Evolutionary conservation across 2,888 invertebrate genomes (phyloP), one percentile per base, ranked within the genome.

Genomic region (Drosophila koepferae): DNA sequence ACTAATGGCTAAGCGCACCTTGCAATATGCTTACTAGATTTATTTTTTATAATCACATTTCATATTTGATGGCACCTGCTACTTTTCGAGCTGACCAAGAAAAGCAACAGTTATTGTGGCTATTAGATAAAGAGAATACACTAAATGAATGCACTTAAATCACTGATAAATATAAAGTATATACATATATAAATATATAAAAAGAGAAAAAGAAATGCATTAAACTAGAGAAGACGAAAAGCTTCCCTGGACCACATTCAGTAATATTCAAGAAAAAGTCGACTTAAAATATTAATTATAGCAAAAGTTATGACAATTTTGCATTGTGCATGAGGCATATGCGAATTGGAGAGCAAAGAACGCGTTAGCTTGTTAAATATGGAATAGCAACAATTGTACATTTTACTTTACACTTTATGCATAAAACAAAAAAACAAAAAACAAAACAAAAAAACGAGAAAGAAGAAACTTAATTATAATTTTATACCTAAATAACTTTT

Each of bases 311-410:
- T 84, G 84, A 81, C 84, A 84, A 85, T 82, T 74, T 68, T 82
- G 78, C 82, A 82, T 77, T 77, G 56, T 46, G 70, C 80, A 79
- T 73, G 81, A 62, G 81, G 72, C 78, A 85, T 82, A 80, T 81
- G 84, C 63, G 68, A 79, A 62, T 69, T 72, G 46, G 48, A 63
- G 55, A 75, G 72, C 61, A 74, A 63, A 70, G 55, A 78, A 74
- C 72, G 80, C 85, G 82, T 79, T 87, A 87, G 87, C 88, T 87
- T 85, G 84, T 87, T 85, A 84, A 80, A 85, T 85, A 84, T 79
- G 81, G 72, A 81, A 86, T 85, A 85, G 85, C 81, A 81, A 86
- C 88, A 85, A 83, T 85, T 85, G 85, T 85, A 85, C 80, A 85
- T 88, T 88, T 81, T 88, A 84, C 72, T 80, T 84, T 86, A 84